Conservation (phyloP, 2,888 invertebrate genomes). For the Tachina grossa region DNA sequence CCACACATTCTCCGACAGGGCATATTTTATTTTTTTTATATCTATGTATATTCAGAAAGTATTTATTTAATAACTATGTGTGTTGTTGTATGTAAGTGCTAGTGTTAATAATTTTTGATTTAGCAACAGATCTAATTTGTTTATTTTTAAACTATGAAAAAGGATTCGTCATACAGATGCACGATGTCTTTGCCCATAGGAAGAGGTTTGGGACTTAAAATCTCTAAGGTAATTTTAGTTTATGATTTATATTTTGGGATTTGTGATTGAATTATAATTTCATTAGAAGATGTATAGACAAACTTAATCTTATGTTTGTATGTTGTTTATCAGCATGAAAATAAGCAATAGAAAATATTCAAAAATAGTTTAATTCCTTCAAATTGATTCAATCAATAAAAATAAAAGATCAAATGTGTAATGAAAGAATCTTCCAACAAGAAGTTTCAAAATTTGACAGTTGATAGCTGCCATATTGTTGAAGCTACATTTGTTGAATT, state of each 20-base stretch:
- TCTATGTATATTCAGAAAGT: not conserved
- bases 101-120: conserved; percentile 30
- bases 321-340: not conserved
- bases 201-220: conserved; percentile 61
- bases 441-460: too few species aligned
- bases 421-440: too few species aligned
- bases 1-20: too few species aligned
- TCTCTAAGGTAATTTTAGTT: conserved; percentile 67
- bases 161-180: conserved; percentile 27
- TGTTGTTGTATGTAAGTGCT: not conserved
- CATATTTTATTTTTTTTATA: not conserved
- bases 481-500: too few species aligned
- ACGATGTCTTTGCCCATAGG: not conserved
- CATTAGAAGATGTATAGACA: conserved; percentile 24
- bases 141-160: conserved; percentile 43
- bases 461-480: too few species aligned
- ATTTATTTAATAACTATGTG: conserved; percentile 6
- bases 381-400: too few species aligned
- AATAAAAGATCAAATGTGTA: too few species aligned
- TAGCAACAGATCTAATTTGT: conserved; percentile 54
- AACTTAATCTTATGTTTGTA: not conserved
- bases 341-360: not conserved
- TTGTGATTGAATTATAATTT: conserved; percentile 65
- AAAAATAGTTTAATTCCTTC: too few species aligned
- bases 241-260: conserved; percentile 65